Evolutionary conservation across 2,888 invertebrate genomes (phyloP), one percentile per base, ranked within the genome.

Genomic region (Unio delphinus): DNA sequence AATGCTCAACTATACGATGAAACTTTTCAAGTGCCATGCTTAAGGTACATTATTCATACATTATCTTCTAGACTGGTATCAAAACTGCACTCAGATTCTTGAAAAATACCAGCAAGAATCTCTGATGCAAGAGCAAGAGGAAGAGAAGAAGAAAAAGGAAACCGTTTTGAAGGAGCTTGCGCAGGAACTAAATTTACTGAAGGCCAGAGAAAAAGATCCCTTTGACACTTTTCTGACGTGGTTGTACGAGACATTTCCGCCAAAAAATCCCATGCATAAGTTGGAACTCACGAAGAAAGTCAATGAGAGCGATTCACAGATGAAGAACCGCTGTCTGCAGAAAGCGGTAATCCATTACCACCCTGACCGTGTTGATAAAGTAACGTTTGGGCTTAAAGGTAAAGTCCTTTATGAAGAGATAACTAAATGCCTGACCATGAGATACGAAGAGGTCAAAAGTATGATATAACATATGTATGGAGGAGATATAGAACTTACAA

Each of bases 361-460:
- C 55, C 84, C 84, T 0, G 84, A 84, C 70, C 70, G 75, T 20
- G 75, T 80, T 55, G 70, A 76, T 11, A 74, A 65, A 15, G 75
- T 75, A 15, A 58, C 66, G 20, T 64, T 77, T 55, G 83, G 82
- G 5, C 67, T 71, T 18, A 78, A 80, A 64, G 76, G 76, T 61
- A 83, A 83, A 65, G 80, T 83, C 4, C 69, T 83, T 20, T 72
- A 69, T 11, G 84, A 83, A 61, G 84, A 84, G 63, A 82, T 84
- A 28, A 81, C 80, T 28, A 84, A 84, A 64, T 64, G 68, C 55
- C 69, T 83, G 20, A 83, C 83, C 1, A 60, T 60, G 23, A 56
- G 76, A 54, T 82, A 82, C 60, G 77, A 80, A 57, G 17, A 20
- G 26, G 58, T 73, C 34, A 79, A 79, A 56, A 8, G 6, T 23